phyloP scores from a whole-genome alignment of 2,797 vertebrate genomes.

The Octomys mimax region DNA sequence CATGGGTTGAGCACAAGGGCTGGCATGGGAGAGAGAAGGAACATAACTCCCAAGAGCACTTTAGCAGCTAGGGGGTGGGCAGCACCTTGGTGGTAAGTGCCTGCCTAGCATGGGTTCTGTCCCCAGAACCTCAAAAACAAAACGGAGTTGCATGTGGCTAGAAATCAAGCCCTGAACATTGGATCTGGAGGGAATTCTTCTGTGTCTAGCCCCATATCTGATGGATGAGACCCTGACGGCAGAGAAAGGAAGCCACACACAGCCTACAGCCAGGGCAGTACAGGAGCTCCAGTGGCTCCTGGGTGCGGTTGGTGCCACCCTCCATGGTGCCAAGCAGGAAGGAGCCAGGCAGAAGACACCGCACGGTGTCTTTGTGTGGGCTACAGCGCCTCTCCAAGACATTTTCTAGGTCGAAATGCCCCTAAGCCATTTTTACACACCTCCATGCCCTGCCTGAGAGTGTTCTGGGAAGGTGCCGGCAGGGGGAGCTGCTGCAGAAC shows the following conservation, averaged over 20 bases:
- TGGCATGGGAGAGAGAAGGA: too few relatives aligned
- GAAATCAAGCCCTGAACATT: not conserved
- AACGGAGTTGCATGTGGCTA: not conserved
- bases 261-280: not conserved
- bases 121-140: not conserved
- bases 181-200: not conserved
- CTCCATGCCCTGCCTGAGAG: not conserved
- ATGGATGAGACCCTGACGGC: not conserved
- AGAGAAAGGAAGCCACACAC: not conserved
- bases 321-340: not conserved
- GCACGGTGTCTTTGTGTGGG: accelerated
- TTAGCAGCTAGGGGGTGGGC: not conserved
- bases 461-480: not conserved
- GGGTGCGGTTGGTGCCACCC: not conserved
- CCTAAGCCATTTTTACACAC: not conserved
- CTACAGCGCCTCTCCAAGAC: not conserved
- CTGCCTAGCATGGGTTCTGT: not conserved
- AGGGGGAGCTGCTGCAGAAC: not conserved
- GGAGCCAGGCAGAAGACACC: not conserved
- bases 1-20: too few relatives aligned
- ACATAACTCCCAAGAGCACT: too few relatives aligned
- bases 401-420: not conserved
- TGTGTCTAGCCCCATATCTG: too few relatives aligned
- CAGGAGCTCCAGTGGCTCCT: too few relatives aligned
- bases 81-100: not conserved